Percentiles rank a stretch among this genome's conserved stretches.
These are phyloP conservation scores for Apis laboriosa DNA, from an alignment of 1,140 invertebrate species.

Conservation along the genomic window DNA sequence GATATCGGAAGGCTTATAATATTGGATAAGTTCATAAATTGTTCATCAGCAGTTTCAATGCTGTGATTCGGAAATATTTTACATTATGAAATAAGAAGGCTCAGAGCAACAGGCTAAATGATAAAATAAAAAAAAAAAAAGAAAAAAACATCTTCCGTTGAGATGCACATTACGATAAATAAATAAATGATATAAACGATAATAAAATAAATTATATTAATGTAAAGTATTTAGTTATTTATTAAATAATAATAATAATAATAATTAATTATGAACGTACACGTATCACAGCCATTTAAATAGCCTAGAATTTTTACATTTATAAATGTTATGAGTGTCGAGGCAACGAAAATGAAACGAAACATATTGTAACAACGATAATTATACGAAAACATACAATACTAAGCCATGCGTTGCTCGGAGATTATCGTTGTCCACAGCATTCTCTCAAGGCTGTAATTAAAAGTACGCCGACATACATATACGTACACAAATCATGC, in stretches of 20 bases:
- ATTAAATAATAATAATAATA: neutral
- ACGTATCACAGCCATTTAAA: conserved; percentile 55
- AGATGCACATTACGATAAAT: neutral
- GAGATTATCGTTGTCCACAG: conserved; percentile 48
- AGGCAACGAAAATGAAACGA: neutral
- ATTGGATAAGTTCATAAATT: conserved; percentile 17
- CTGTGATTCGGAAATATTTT: neutral
- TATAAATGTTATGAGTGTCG: neutral
- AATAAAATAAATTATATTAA: neutral
- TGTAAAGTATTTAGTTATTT: neutral
- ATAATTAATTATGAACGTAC: conserved; percentile 32
- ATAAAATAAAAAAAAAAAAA: neutral
- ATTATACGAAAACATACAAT: neutral
- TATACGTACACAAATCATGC: conserved; percentile 50
- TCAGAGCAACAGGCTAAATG: conserved; percentile 3
- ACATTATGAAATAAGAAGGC: neutral
- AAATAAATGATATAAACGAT: neutral
- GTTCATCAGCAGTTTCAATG: conserved; percentile 10
- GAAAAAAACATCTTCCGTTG: neutral
- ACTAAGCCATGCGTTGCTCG: conserved; percentile 49
- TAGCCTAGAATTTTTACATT: conserved; percentile 34
- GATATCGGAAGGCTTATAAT: conserved; percentile 35
- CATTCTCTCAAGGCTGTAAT: conserved; percentile 41
- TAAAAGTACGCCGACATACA: conserved; percentile 43
- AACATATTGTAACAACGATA: neutral